Evolutionary conservation across 2,888 invertebrate genomes (phyloP).

Genomic region (Unio pictorum): DNA sequence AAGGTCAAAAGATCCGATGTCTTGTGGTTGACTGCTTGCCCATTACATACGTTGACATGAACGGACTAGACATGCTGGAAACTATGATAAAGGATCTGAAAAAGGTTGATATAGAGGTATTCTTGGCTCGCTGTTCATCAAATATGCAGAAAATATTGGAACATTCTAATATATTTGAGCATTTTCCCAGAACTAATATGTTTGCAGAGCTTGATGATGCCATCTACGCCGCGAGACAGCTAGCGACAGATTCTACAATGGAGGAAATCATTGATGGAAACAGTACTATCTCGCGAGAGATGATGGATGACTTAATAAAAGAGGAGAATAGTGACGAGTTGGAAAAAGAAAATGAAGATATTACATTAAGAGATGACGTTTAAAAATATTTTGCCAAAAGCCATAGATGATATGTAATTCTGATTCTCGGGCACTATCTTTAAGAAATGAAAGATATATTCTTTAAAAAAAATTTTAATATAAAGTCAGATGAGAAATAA

Average conservation of each 20-base stretch:
- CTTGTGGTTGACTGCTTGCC: constrained; percentile 61
- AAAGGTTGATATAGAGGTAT: constrained; percentile 40
- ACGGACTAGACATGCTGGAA: constrained; percentile 54
- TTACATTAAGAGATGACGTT: too few species aligned
- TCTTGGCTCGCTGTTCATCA: constrained; percentile 46
- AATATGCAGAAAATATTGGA: constrained; percentile 41
- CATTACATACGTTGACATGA: constrained; percentile 60
- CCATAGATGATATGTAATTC: too few species aligned
- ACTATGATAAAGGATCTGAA: constrained; percentile 38
- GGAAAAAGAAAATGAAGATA: too few species aligned
- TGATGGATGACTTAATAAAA: too few species aligned
- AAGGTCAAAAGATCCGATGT: neutral
- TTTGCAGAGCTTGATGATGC: constrained; percentile 52
- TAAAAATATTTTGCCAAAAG: too few species aligned
- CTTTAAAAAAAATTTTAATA: too few species aligned
- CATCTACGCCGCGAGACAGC: constrained; percentile 21
- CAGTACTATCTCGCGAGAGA: too few species aligned
- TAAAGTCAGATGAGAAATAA: too few species aligned
- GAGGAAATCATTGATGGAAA: too few species aligned
- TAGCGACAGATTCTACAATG: neutral
- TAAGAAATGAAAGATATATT: too few species aligned
- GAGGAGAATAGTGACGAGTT: too few species aligned
- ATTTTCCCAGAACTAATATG: constrained; percentile 31
- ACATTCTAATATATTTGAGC: constrained; percentile 41
- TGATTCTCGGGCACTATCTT: too few species aligned